These are phyloP conservation scores for Drosophila vallismaia DNA, from an alignment of 2,888 invertebrate genomes.

Conservation along the genomic window DNA sequence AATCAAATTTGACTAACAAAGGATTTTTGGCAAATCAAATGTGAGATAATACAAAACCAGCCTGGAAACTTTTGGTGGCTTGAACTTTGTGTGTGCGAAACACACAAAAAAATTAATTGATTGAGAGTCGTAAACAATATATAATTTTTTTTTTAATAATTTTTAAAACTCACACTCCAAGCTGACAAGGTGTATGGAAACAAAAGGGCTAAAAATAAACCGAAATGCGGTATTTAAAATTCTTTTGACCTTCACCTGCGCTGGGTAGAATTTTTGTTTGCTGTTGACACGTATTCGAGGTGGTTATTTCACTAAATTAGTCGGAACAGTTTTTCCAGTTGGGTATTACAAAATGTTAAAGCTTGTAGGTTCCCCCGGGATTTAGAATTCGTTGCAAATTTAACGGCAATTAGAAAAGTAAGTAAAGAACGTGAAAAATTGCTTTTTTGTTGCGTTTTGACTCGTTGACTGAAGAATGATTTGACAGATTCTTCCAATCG, in stretches of 20 bases:
- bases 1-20: constrained; percentile 14
- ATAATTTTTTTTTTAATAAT: constrained; percentile 4
- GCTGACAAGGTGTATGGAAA: constrained; percentile 33
- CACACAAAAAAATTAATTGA: constrained; percentile 34
- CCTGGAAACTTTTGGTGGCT: constrained; percentile 11
- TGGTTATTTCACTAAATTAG: constrained; percentile 17
- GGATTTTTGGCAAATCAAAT: background rate
- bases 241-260: constrained; percentile 62
- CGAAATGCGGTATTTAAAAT: constrained; percentile 50
- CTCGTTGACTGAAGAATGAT: constrained; percentile 32
- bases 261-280: constrained; percentile 21
- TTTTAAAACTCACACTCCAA: constrained; percentile 18
- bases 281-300: constrained; percentile 41
- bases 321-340: constrained; percentile 1
- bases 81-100: constrained; percentile 26
- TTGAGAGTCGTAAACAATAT: constrained; percentile 30
- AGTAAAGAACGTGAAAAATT: constrained; percentile 42
- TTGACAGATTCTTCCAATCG: constrained; percentile 41
- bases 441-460: constrained; percentile 2
- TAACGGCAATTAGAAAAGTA: constrained; percentile 64
- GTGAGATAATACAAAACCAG: background rate
- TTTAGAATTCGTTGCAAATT: constrained; percentile 52
- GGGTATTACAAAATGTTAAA: constrained; percentile 6
- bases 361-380: background rate
- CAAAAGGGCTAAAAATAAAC: constrained; percentile 63